Conservation (phyloP, 2,888 invertebrate genomes). For the Axea sp. region DNA sequence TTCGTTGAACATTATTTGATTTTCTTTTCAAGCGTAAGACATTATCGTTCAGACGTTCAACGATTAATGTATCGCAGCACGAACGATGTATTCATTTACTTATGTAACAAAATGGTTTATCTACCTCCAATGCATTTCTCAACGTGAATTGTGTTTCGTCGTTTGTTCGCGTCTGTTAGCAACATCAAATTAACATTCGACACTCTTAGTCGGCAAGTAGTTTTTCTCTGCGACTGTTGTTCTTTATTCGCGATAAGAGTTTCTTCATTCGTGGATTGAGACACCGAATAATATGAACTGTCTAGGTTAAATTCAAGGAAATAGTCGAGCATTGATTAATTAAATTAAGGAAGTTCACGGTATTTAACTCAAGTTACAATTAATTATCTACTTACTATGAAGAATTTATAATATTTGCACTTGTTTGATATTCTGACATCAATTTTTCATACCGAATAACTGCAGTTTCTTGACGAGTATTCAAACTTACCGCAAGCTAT, state of each 20-base stretch:
- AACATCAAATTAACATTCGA: conserved; percentile 41
- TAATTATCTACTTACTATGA: too few species aligned
- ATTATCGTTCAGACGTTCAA: conserved; percentile 52
- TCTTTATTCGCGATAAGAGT: too few species aligned
- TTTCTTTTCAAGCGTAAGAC: conserved; percentile 53
- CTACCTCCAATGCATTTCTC: conserved; percentile 22
- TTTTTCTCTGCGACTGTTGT: too few species aligned
- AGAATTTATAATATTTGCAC: too few species aligned
- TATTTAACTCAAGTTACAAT: conserved; percentile 15
- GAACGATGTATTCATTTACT: conserved; percentile 57
- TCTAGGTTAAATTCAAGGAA: conserved; percentile 27
- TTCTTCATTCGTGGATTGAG: too few species aligned
- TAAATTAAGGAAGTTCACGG: conserved; percentile 24
- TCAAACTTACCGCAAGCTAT: too few species aligned
- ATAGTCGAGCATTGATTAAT: conserved; percentile 38
- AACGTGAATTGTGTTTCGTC: conserved; percentile 39
- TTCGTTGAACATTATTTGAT: conserved; percentile 54
- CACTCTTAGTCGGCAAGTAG: too few species aligned
- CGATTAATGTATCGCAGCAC: conserved; percentile 55
- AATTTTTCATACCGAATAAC: too few species aligned
- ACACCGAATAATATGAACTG: conserved; percentile 14
- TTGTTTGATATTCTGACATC: too few species aligned
- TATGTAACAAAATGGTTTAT: conserved; percentile 55
- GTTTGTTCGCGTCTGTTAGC: conserved; percentile 35
- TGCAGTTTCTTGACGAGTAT: too few species aligned